phyloP scores from a whole-genome alignment of 2,113 vertebrate genomes.

The Plecotus auritus region DNA sequence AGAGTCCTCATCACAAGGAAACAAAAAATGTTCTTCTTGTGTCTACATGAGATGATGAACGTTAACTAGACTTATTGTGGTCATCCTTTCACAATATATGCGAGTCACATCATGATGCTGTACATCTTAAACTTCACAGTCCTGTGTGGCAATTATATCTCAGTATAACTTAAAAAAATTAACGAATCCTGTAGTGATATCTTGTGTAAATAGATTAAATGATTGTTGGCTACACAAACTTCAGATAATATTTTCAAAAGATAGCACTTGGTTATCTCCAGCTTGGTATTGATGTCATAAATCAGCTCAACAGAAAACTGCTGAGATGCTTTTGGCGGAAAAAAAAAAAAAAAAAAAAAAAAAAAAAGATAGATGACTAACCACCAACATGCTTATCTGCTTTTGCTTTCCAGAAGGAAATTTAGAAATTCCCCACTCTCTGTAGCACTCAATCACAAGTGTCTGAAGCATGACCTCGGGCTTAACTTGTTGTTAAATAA shows the following conservation, averaged over 20 bases:
- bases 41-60: not conserved
- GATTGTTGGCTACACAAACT: constrained; percentile 61
- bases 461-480: not conserved
- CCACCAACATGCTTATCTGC: not conserved
- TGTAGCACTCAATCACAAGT: constrained; percentile 1
- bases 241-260: constrained; percentile 52
- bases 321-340: constrained; percentile 40
- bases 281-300: constrained; percentile 28
- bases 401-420: constrained; percentile 45
- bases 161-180: not conserved
- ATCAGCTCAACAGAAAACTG: constrained; percentile 57
- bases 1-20: not conserved
- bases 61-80: not conserved
- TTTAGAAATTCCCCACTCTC: constrained; percentile 23
- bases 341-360: not conserved
- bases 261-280: constrained; percentile 55
- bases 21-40: not conserved
- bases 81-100: not conserved
- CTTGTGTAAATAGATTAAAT: constrained; percentile 20
- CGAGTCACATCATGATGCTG: not conserved
- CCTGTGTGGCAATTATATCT: not conserved
- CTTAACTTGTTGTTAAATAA: constrained; percentile 45
- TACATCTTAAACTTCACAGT: not conserved
- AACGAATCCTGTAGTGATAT: constrained; percentile 15
- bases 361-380: not conserved